phyloP scores from a whole-genome alignment of 2,113 vertebrate genomes.

The Athene cunicularia region DNA sequence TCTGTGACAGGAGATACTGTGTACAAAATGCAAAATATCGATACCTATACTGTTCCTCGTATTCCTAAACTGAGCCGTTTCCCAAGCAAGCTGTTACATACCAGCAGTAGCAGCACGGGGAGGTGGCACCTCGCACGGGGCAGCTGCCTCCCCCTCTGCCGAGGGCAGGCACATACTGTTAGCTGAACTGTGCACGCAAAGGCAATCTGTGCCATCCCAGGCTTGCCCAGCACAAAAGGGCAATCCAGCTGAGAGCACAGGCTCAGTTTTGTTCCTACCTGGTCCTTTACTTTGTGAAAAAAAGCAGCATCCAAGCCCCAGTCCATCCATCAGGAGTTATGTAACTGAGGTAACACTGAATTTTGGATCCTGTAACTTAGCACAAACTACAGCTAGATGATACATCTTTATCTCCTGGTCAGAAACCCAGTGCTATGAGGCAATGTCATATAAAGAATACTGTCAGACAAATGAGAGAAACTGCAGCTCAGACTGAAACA shows the following conservation, averaged over 20 bases:
- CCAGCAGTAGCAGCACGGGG: accelerated
- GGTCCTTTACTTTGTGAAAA: not conserved
- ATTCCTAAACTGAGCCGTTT: not conserved
- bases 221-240: not conserved
- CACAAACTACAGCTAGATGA: not conserved
- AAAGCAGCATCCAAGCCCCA: not conserved
- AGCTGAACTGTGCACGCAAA: not conserved
- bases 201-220: accelerated
- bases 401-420: not conserved
- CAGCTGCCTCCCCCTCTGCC: not conserved
- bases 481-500: not conserved
- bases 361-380: not conserved
- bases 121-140: not conserved
- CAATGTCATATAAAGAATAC: not conserved
- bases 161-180: not conserved
- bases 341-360: accelerated
- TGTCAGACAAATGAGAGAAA: not conserved
- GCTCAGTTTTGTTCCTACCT: not conserved
- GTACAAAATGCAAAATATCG: not conserved
- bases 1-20: not conserved
- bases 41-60: accelerated
- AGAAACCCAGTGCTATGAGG: not conserved
- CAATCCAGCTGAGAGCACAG: not conserved
- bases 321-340: not conserved
- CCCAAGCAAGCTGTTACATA: not conserved